Evolutionary conservation across 2,888 invertebrate genomes (phyloP).

Genomic region (Lacanobia wlatinum): DNA sequence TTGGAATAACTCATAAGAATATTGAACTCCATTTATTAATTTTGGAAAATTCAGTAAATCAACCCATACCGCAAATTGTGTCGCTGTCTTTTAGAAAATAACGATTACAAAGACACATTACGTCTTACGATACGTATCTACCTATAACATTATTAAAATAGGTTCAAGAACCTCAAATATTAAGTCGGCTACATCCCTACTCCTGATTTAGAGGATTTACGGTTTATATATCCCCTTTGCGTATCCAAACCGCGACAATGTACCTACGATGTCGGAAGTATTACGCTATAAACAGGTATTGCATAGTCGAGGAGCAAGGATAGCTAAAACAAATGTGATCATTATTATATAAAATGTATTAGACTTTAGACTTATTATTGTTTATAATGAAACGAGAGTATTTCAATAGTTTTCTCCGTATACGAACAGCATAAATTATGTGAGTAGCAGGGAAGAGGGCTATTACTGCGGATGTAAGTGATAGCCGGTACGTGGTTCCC

Average conservation of each 20-base stretch:
- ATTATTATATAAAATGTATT: conserved; percentile 5
- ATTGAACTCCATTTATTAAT: no score
- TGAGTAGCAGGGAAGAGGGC: conserved; percentile 44
- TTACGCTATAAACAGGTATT: conserved; percentile 54
- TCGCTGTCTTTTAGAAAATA: neutral
- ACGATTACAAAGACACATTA: neutral
- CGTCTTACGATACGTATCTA: no score
- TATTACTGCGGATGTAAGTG: conserved; percentile 58
- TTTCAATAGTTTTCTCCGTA: conserved; percentile 50
- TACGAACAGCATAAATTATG: conserved; percentile 47
- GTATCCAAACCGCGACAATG: conserved; percentile 47
- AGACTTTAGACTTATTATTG: neutral
- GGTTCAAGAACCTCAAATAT: conserved; percentile 45
- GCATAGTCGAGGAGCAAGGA: conserved; percentile 35
- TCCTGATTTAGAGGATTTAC: conserved; percentile 54
- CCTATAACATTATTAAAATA: conserved; percentile 47
- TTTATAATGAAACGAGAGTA: conserved; percentile 22
- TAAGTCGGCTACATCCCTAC: conserved; percentile 38
- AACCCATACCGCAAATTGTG: neutral
- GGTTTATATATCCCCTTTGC: conserved; percentile 56
- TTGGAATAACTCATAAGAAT: no score
- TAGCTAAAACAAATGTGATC: neutral
- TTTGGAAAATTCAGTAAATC: neutral
- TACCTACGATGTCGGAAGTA: conserved; percentile 44
- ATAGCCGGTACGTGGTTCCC: conserved; percentile 54